Evolutionary conservation across 2,113 vertebrate species (phyloP), one percentile per base, ranked within the genome.

Genomic region (Uropsilus gracilis): DNA sequence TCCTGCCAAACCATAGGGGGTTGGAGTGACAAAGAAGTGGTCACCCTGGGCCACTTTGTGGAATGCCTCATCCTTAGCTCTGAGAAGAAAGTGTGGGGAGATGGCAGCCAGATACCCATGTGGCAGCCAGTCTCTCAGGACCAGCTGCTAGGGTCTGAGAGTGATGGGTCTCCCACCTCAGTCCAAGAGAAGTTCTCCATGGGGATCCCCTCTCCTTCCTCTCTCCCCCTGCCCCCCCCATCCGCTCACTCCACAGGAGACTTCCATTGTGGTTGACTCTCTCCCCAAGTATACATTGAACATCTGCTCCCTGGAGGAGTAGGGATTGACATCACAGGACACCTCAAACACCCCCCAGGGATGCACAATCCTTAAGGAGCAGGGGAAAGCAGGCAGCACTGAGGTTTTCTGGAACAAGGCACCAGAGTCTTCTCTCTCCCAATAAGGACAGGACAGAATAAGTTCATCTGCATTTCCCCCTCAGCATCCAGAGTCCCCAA

Each of bases 241-340:
- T n/a, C 0, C 10, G 12, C 13, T 66, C 37, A n/a, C 30, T 24
- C 57, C 11, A 24, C 24, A 64, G 46, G 78, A 73, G 37, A 17
- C 0, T 0, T n/a, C 37, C 53, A 1, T 13, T 57, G 3, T 1
- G 7, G 46, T 13, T 7, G 13, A 9, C n/a, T 7, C 37, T 16
- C 3, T 7, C n/a, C 17, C 22, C 44, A 0, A 0, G 0, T 37
- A 28, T 32, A 3, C 7, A 16, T 28, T 73, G 24, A 44, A 39
- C 7, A 3, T 42, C 66, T n/a, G 7, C 8, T n/a, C 32, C 46
- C 2, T 1, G 6, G 37, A 50, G 37, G 16, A 20, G 2, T 16
- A n/a, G 17, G 76, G 44, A 66, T 53, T 22, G 46, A 32, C 1
- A 0, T 4, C 61, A 24, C 18, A 44, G 20, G 63, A 39, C 17